These are phyloP conservation scores for Sphenopsis melanotis DNA, from an alignment of 2,797 vertebrate species.

Conservation along the genomic window DNA sequence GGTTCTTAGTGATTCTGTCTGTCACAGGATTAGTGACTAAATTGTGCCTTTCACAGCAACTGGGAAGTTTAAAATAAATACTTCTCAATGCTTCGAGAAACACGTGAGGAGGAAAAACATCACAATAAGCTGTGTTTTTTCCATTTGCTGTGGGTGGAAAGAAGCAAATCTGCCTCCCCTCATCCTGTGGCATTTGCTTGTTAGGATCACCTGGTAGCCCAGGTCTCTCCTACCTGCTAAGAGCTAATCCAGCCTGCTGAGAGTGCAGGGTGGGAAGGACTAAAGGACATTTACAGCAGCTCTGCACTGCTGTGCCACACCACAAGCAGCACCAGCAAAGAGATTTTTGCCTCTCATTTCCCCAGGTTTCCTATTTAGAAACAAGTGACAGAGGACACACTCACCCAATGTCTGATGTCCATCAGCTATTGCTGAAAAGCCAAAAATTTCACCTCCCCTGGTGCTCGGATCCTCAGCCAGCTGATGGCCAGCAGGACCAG, in stretches of 20 bases:
- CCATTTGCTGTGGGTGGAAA: background rate
- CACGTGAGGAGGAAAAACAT: rapidly evolving
- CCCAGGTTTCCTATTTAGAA: background rate
- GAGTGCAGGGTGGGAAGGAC: background rate
- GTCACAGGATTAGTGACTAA: background rate
- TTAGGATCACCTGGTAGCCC: background rate
- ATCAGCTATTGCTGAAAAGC: background rate
- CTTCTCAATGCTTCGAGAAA: background rate
- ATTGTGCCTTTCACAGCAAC: background rate
- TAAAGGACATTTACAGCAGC: background rate
- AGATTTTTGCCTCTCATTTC: background rate
- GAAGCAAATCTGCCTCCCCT: background rate
- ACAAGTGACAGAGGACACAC: background rate
- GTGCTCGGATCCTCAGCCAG: background rate
- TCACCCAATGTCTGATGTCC: rapidly evolving
- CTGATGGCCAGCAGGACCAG: background rate
- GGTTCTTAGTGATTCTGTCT: background rate
- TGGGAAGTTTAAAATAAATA: background rate
- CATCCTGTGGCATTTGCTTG: rapidly evolving
- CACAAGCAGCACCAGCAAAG: rapidly evolving
- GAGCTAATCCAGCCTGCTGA: background rate
- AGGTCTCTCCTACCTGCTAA: background rate
- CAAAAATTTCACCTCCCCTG: background rate
- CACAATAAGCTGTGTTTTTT: background rate
- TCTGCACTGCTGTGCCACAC: background rate